Conservation (phyloP, 2,888 invertebrate genomes). For the Marasmarcha lunaedactyla region DNA sequence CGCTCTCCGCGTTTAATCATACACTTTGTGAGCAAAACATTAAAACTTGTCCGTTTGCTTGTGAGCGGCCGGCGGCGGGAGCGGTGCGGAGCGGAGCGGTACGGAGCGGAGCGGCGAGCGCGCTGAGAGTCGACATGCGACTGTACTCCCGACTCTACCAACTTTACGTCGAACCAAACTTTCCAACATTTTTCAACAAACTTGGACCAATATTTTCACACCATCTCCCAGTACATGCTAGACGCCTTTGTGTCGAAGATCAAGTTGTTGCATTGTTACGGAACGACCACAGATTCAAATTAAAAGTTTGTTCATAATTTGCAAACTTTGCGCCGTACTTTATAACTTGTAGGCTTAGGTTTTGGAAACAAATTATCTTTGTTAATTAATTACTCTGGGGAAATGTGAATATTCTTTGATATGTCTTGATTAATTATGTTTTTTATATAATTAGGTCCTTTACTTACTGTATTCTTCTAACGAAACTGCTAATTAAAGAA, state of each 20-base stretch:
- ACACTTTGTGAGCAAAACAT: constrained; percentile 71
- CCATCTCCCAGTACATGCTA: constrained; percentile 26
- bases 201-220: constrained; percentile 54
- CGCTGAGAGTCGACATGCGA: constrained; percentile 26
- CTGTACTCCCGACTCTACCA: constrained; percentile 22
- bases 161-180: constrained; percentile 64
- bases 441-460: too few species aligned
- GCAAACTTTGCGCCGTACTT: not conserved
- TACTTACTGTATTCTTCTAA: too few species aligned
- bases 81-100: constrained; percentile 15
- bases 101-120: constrained; percentile 30
- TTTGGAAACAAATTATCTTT: not conserved
- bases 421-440: too few species aligned
- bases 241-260: constrained; percentile 20
- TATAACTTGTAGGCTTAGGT: not conserved
- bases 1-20: constrained; percentile 71
- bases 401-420: too few species aligned
- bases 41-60: constrained; percentile 71
- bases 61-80: constrained; percentile 51
- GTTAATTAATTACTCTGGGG: not conserved
- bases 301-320: constrained; percentile 42
- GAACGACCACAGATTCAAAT: constrained; percentile 43
- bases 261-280: constrained; percentile 59
- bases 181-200: constrained; percentile 64
- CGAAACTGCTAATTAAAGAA: too few species aligned